Base-by-base conservation (phyloP, 2,113 vertebrate species). In the Bombycilla garrulus region DNA sequence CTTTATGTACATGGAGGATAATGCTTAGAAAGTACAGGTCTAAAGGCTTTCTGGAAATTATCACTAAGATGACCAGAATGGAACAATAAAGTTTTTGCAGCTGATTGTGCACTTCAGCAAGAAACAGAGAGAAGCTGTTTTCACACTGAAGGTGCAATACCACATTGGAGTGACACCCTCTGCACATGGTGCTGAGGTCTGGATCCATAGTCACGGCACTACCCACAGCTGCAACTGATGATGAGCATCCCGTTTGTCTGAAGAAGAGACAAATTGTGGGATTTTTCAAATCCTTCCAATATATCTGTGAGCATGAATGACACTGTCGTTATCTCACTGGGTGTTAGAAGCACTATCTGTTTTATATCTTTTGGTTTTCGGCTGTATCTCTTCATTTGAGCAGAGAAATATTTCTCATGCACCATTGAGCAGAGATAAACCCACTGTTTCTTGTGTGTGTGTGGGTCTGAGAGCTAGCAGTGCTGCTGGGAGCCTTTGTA, bases 271-370 rank as follows among this genome's bases (percentile, higher is more conserved):
- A 88, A 96, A 95, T 36, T 10, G 47, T 13, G 26, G 38, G 82
- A 62, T 88, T 70, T 81, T 87, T 47, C 67, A 57, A 82, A 83
- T 92, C 79, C 62, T 86, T 80, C 13, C 67, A 35, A 86, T 76
- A 9, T 28, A 47, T 60, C 36, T 29, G 36, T 40, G 44, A 77
- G 50, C 8, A 1, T 57, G 81, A 89, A 86, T 51, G 70, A 40
- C 56, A 26, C 33, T 70, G 21, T 48, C 2, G 29, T 77, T 73
- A 48, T 83, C 71, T 82, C 7, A 2, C 65, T 19, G 33, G 22
- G 44, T 54, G 50, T 86, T 93, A 42, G 31, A 33, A 92, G 38
- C 0, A 0, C 16, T 87, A 6, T 25, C 9, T 60, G 40, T 33
- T 89, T 33, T 22, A 18, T 57, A 33, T 28, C 28, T 70, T 53